These are phyloP conservation scores for Notoglanidium macrostoma DNA, from an alignment of 2,797 vertebrate species.

Conservation along the genomic window DNA sequence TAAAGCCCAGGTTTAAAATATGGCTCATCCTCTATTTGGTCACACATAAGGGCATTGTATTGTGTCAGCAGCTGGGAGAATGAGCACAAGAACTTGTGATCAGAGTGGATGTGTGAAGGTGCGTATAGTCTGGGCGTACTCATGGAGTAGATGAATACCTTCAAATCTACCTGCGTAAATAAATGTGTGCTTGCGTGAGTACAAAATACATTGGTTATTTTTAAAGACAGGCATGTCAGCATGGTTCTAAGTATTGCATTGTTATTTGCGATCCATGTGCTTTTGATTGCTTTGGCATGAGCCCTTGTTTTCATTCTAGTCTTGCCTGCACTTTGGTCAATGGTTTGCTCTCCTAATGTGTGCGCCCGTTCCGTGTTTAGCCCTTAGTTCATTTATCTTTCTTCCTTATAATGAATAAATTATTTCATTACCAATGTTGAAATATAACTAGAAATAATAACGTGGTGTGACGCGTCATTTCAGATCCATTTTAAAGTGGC, in stretches of 20 bases:
- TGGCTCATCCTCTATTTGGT: constrained; percentile 61
- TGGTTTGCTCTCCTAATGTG: neutral
- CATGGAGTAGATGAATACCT: neutral
- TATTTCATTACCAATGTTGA: neutral
- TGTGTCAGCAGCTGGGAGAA: constrained; percentile 25
- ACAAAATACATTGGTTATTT: neutral
- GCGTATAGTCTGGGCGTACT: neutral
- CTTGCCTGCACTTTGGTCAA: neutral
- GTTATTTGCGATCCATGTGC: neutral
- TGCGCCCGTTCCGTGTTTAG: neutral
- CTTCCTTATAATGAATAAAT: neutral
- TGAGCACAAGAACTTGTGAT: neutral
- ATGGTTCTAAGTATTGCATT: neutral
- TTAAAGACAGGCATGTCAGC: neutral
- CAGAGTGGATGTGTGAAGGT: neutral
- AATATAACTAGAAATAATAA: neutral
- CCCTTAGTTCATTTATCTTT: neutral
- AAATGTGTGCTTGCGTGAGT: neutral
- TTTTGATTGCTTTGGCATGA: neutral
- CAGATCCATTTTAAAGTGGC: neutral
- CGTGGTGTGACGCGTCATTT: neutral
- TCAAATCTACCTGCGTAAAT: neutral
- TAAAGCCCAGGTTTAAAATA: constrained; percentile 69
- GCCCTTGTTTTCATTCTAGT: neutral
- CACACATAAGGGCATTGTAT: constrained; percentile 57